Base-by-base conservation (phyloP, 92 coral and sea anemone genomes). In the Palythoa grandis region DNA sequence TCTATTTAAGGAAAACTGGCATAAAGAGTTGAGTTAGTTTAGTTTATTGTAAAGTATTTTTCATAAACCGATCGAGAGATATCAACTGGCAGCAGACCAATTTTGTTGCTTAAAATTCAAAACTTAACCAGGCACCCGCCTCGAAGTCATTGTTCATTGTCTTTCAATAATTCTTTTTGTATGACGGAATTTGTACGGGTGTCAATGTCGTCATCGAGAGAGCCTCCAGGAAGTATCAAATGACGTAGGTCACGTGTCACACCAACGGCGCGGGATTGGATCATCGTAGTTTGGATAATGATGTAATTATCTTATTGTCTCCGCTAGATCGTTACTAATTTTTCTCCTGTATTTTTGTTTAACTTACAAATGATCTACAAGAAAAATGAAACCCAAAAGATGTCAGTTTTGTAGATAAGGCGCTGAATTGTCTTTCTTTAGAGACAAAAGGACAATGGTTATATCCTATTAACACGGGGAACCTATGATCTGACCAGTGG, bases 161-260 rank as follows among this genome's bases (percentile, higher is more conserved):
- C 57, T 63, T 67, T 48, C 47, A 80, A 6, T n/a, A 88, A 94
- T 94, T 92, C 95, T 76, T 90, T 88, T 77, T 75, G 61, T 84
- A 94, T 94, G 95, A 94, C 95, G 90, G 86, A 88, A 92, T 66
- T 15, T 17, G 68, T 87, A 48, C 91, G 48, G 85, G 87, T 88
- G 87, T 70, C 52, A 79, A 25, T 74, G 73, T 73, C 87, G 87
- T 87, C 92, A 76, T 82, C 67, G 82, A 73, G 25, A 87, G 61
- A 67, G 19, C 24, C 57, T 23, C 1, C 47, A 23, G 37, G 66
- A 23, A 63, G 61, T 77, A 37, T 60, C 22, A 61, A 61, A 67
- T 80, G 85, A 52, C 72, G 85, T 52, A 66, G 74, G 58, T 66
- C 85, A 80, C 85, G 85, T 80, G 85, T 37, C 70, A 38, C 1